Evolutionary conservation across 2,888 invertebrate genomes (phyloP), one percentile per base, ranked within the genome.

Genomic region (Melolontha melolontha): DNA sequence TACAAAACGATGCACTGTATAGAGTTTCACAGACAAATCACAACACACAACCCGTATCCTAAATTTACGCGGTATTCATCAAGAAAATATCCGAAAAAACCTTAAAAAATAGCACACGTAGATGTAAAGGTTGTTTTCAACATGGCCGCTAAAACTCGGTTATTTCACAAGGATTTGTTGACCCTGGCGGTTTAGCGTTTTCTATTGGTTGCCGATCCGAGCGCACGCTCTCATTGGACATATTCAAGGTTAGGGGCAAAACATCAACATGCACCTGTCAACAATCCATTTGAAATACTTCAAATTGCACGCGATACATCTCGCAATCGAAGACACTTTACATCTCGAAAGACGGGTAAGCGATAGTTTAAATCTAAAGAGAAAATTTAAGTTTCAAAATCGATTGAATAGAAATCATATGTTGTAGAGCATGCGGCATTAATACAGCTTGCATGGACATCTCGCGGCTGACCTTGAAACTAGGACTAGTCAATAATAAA

Each of bases 141-240:
- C 82, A 84, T 84, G 84, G 84, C 84, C 82, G 84, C 81, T 80
- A 79, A 82, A 82, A 83, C 81, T 83, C 82, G 79, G 82, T 81
- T 83, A 81, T 83, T 82, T 82, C 81, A 83, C 81, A 82, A 83
- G 83, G 82, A 83, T 84, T 84, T 84, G 84, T 84, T 84, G 84
- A 84, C 84, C 84, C 83, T 84, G 84, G 82, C 79, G 78, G 76
- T 75, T 73, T 72, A 75, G 74, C 74, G 72, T 70, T 75, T 77
- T 73, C 79, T 74, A 83, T 84, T 84, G 83, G 84, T 77, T 74
- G 79, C 70, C 75, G 73, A 76, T 75, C 76, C 79, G 78, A 75
- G 77, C 79, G 78, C 71, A 73, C 73, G 69, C 73, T 75, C 77
- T 77, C 75, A 84, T 84, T 84, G 83, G 84, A 73, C 73, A 72